Evolutionary conservation across 2,797 vertebrate genomes (phyloP), one percentile per base, ranked within the genome.

Genomic region (Sebastolobus alascanus): DNA sequence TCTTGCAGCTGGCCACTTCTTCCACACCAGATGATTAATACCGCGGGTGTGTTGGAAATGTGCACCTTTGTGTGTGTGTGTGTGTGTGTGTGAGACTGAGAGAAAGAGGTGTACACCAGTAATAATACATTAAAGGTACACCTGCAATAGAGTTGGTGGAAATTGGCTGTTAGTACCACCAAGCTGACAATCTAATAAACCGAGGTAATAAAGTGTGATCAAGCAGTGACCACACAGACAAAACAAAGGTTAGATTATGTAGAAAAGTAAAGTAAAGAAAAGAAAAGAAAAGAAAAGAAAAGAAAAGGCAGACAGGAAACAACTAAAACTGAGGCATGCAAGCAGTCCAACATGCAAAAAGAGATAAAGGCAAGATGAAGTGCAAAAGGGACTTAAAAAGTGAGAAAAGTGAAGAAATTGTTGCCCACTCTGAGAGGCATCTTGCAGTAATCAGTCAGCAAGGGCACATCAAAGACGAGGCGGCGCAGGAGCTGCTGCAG

Each of bases 391-490:
- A 58, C 81, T 68, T 61, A 13, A 60, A 50, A 56, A 56, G 68
- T 20, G 20, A 66, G 52, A 80, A 71, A 84, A 68, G 50, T n/a
- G 1, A 84, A 64, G n/a, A 65, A 80, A 58, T 4, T 52, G 68
- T 71, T 70, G 35, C 90, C 82, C 95, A 99, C 99, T 97, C 98
- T 98, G 6, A 99, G 96, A 85, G 98, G 97, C 99, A 99, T 99
- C 96, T 98, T 99, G 95, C 98, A 99, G 94, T 99, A 99, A 80
- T 99, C 98, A 46, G 96, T 98, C 87, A 99, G 97, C 83, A 98
- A 95, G 8, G 99, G 99, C 76, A 99, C 98, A 75, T 99, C 99
- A 94, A 99, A 99, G 88, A 99, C 98, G 1, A 99, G 97, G 67
- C 98, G 97, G 61, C 96, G 96, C 87, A 99, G 93, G 64, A 99